Evolutionary conservation across 2,113 vertebrate species (phyloP).

Genomic region (Sylvia atricapilla): DNA sequence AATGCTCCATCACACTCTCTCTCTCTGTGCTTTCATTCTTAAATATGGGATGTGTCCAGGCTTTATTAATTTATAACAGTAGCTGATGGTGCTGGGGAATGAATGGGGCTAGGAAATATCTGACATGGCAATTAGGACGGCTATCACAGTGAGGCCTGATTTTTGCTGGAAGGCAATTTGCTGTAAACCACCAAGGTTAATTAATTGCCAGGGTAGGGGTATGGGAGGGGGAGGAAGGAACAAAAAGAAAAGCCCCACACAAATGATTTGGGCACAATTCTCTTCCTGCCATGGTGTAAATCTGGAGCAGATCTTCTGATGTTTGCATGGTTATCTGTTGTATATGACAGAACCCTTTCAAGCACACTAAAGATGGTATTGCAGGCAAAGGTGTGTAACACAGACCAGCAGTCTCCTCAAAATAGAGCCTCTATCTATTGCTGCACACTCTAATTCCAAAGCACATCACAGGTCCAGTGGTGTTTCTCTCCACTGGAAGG

Average conservation of each 20-base stretch:
- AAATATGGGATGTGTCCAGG: background rate
- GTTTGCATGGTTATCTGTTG: background rate
- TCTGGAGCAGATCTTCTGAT: background rate
- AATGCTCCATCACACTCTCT: background rate
- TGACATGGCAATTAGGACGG: constrained; percentile 34
- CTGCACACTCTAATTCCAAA: background rate
- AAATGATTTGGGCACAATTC: background rate
- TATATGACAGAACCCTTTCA: background rate
- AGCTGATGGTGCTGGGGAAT: constrained; percentile 39
- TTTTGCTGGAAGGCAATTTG: constrained; percentile 13
- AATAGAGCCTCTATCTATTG: background rate
- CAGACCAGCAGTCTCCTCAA: background rate
- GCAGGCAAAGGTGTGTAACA: background rate
- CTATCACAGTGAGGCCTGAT: background rate
- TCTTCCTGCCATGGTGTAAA: background rate
- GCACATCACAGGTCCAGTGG: background rate
- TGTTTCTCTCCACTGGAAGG: background rate
- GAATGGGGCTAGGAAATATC: background rate
- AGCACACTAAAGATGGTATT: fast-evolving
- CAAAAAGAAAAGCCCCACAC: fast-evolving
- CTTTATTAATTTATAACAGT: constrained; percentile 48
- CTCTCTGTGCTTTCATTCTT: constrained; percentile 6
- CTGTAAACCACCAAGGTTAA: background rate
- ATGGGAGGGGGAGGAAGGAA: no score
- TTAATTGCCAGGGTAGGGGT: background rate